Evolutionary conservation across 2,113 vertebrate species (phyloP).

Genomic region (Anser cygnoides): DNA sequence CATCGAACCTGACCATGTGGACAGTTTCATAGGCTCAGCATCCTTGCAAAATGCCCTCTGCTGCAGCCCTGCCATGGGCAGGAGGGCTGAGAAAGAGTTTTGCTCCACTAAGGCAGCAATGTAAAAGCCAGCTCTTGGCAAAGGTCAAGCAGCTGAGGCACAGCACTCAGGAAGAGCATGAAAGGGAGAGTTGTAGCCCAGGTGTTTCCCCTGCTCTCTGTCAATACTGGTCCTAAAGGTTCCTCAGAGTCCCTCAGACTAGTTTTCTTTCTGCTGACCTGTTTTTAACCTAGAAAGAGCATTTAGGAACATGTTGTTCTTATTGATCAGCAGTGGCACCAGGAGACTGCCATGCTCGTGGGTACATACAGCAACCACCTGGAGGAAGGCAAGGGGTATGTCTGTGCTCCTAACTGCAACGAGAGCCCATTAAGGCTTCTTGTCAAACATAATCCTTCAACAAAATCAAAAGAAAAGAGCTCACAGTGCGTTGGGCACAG

Average conservation of each 20-base stretch:
- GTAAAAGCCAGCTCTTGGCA: background rate
- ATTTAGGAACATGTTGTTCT: background rate
- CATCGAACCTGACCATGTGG: background rate
- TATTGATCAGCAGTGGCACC: background rate
- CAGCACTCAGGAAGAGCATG: background rate
- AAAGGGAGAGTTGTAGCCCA: background rate
- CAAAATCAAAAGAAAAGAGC: background rate
- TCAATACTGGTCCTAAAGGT: background rate
- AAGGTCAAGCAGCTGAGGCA: constrained; percentile 16
- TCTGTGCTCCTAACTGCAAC: fast-evolving
- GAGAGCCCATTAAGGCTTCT: background rate
- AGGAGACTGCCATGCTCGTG: background rate
- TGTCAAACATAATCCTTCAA: background rate
- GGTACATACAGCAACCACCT: background rate
- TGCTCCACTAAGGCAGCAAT: background rate
- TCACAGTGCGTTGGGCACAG: fast-evolving
- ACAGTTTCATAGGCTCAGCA: background rate
- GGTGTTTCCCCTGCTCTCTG: background rate
- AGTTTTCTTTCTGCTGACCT: background rate
- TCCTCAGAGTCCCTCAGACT: background rate
- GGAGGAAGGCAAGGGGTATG: fast-evolving
- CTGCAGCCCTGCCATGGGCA: background rate
- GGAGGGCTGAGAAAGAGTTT: background rate
- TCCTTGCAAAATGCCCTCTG: background rate
- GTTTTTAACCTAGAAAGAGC: background rate